Base-by-base conservation (phyloP, 2,113 vertebrate species). In the Amphilophus citrinellus region DNA sequence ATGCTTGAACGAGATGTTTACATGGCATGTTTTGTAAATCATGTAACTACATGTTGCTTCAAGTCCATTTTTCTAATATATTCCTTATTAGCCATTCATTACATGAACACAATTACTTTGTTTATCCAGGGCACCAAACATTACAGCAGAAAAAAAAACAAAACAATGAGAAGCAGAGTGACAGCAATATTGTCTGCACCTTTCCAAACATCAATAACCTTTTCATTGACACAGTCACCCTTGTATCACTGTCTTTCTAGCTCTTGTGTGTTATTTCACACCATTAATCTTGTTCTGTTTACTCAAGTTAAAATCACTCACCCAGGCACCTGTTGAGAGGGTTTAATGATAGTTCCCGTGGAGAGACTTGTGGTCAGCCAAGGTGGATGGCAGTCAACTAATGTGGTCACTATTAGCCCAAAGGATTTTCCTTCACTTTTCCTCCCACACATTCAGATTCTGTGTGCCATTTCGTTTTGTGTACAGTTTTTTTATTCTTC, bases 231-330 rank as follows among this genome's bases (percentile, higher is more conserved):
- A 85, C 4, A 10, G 66, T 71, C 53, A 39, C 83, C 13, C 47
- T 80, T 83, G 84, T 9, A 53, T 78, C 66, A 57, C 83, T 84
- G 81, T 88, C 90, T 84, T 86, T 57, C 78, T 66, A 84, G 79
- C 61, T 60, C 62, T 68, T 76, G 79, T 90, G 83, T 88, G 87
- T 87, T 78, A 86, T 93, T 94, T 93, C 65, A 63, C 83, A 76
- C 83, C 94, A 95, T 95, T 95, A 93, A 95, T 94, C 91, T 93
- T 85, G 60, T 77, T 80, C 65, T 95, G 94, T 96, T 89, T 94
- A 87, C 90, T 91, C 84, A 93, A 87, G 84, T 91, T 93, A 82
- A 87, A 92, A 90, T 95, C 93, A 89, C 84, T 94, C 93, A 93
- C 77, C 86, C 83, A 71, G 82, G 85, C 93, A 94, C 91, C 93